Base-by-base conservation (phyloP, 2,113 vertebrate genomes). In the Ceyx melanurus region DNA sequence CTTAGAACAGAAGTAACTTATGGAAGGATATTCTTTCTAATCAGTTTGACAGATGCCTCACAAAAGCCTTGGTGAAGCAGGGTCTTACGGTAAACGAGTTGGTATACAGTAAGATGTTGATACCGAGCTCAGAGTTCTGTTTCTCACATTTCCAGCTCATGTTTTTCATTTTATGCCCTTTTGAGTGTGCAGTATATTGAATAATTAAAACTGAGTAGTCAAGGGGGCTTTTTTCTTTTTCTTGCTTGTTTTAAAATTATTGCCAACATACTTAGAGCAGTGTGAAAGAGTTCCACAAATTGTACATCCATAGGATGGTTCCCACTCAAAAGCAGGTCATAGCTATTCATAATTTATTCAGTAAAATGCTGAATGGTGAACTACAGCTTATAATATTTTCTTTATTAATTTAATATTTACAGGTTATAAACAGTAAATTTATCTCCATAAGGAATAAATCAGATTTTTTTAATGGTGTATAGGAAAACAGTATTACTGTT, bases 291-390 rank as follows among this genome's bases (percentile, higher is more conserved):
- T 46, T 86, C 20, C 8, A 15, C 22, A 70, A 85, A 33, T 37
- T 3, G 0, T 19, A 2, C 19, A 43, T 45, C 15, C 23, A 22
- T 13, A 25, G 13, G 6, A 35, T 42, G 14, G 2, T 31, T 93
- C 14, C 16, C 57, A 46, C 28, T 74, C 18, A 33, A 54, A 85
- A 72, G 20, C 22, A 31, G 4, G 4, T 57, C 33, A 23, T 6
- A 71, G 19, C 19, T 80, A 62, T 33, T 57, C 4, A 13, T n/a
- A 7, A 11, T 16, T 68, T 86, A 80, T 71, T 42, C 5, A 72
- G 12, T 45, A 51, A 78, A 84, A 35, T 45, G 3, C 2, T 72
- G 74, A 76, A 54, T 21, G 25, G 15, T 51, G 2, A 53, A 21
- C 4, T 65, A 29, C 20, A 2, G 19, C 58, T 76, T 84, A 19